phyloP scores from a whole-genome alignment of 2,888 invertebrate species.

The Corythucha ciliata region DNA sequence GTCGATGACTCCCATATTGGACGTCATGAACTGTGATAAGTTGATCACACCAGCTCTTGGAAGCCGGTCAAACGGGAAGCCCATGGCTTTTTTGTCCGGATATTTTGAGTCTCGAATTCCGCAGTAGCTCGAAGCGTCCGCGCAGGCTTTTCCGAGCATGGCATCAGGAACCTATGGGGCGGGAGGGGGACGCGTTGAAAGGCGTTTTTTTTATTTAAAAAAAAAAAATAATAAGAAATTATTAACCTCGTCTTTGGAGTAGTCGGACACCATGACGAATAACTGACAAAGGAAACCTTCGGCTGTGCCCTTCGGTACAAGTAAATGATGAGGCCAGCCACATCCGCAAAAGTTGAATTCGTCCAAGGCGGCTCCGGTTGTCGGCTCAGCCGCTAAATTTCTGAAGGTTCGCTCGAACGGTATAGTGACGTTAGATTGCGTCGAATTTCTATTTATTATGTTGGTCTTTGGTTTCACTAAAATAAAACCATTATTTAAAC shows the following conservation, averaged over 20 bases:
- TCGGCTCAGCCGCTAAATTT: constrained; percentile 44
- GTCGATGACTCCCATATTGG: constrained; percentile 52
- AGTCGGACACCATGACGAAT: constrained; percentile 41
- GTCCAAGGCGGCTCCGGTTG: neutral
- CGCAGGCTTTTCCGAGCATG: constrained; percentile 49
- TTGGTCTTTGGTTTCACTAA: constrained; percentile 28
- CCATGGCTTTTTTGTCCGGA: constrained; percentile 75
- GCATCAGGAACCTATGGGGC: no score
- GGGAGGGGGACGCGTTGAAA: neutral
- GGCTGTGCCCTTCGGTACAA: constrained; percentile 41
- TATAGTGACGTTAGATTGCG: constrained; percentile 69
- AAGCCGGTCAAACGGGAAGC: constrained; percentile 67
- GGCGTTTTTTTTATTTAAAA: neutral
- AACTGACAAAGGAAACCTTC: constrained; percentile 40
- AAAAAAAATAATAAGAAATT: constrained; percentile 5
- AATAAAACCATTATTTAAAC: neutral
- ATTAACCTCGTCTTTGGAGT: constrained; percentile 33
- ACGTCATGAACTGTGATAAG: constrained; percentile 58
- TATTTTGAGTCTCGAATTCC: constrained; percentile 66
- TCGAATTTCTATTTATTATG: constrained; percentile 52
- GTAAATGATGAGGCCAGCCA: constrained; percentile 44
- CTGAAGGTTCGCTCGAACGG: constrained; percentile 75
- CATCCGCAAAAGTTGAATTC: constrained; percentile 78
- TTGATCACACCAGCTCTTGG: constrained; percentile 50
- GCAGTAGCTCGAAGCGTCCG: constrained; percentile 68